phyloP scores from a whole-genome alignment of 2,113 vertebrate genomes.

The Ophiodon elongatus region DNA sequence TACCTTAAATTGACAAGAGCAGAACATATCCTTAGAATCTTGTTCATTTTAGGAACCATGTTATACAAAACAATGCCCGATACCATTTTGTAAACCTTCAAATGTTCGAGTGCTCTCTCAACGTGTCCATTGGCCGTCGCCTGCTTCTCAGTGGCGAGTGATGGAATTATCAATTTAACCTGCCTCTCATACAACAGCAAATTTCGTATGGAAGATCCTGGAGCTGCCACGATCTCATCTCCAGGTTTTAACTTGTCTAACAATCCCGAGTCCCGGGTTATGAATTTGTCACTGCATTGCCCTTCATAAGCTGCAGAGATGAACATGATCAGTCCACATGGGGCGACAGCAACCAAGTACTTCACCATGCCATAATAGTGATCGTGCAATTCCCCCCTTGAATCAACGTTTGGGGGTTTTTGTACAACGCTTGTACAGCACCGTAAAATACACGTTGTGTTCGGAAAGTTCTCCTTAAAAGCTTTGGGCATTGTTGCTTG shows the following conservation, averaged over 20 bases:
- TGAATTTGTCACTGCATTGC: not conserved
- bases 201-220: not conserved
- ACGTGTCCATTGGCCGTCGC: not conserved
- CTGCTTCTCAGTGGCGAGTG: not conserved
- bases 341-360: not conserved
- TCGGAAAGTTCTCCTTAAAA: not conserved
- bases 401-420: not conserved
- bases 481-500: not conserved
- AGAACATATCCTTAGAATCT: conserved; percentile 29
- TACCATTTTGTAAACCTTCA: not conserved
- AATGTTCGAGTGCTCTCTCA: not conserved
- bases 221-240: not conserved
- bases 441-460: not conserved
- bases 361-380: not conserved
- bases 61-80: not conserved
- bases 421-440: not conserved
- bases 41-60: conserved; percentile 4
- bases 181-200: not conserved
- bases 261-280: not conserved
- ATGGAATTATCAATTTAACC: not conserved
- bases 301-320: not conserved
- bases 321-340: conserved; percentile 25
- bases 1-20: conserved; percentile 13
- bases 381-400: not conserved
- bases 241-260: not conserved